Evolutionary conservation across 2,888 invertebrate species (phyloP).

Genomic region (Idaea aversata): DNA sequence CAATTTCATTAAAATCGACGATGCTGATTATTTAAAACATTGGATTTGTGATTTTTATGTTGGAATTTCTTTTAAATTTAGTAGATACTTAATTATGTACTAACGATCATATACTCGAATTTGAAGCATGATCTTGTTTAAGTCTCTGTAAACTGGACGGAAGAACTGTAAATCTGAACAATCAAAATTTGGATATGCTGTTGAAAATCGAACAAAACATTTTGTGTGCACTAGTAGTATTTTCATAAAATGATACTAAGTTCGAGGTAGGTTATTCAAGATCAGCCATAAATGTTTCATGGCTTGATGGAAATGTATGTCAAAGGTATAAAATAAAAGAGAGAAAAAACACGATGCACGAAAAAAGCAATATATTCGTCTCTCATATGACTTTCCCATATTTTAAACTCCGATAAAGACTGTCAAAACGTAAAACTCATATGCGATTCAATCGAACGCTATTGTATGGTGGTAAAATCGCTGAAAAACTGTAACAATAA

Average conservation of each 20-base stretch:
- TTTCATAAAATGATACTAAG: neutral
- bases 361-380: constrained; percentile 1
- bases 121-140: neutral
- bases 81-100: too few species aligned
- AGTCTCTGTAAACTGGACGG: neutral
- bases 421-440: constrained; percentile 4
- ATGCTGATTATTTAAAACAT: too few species aligned
- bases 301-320: neutral
- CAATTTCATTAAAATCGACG: constrained; percentile 1
- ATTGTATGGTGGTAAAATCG: neutral
- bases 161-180: neutral
- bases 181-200: neutral
- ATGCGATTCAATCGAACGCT: neutral
- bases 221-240: neutral
- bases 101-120: neutral
- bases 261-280: neutral
- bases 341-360: neutral
- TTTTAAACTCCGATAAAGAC: constrained; percentile 6
- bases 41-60: too few species aligned
- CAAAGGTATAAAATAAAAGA: neutral
- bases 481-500: constrained; percentile 7
- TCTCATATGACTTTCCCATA: constrained; percentile 5
- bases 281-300: neutral
- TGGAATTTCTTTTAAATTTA: too few species aligned
- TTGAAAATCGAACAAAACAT: neutral